Conservation (phyloP, 1,140 invertebrate genomes). For the Drosophila sulfurigaster region DNA sequence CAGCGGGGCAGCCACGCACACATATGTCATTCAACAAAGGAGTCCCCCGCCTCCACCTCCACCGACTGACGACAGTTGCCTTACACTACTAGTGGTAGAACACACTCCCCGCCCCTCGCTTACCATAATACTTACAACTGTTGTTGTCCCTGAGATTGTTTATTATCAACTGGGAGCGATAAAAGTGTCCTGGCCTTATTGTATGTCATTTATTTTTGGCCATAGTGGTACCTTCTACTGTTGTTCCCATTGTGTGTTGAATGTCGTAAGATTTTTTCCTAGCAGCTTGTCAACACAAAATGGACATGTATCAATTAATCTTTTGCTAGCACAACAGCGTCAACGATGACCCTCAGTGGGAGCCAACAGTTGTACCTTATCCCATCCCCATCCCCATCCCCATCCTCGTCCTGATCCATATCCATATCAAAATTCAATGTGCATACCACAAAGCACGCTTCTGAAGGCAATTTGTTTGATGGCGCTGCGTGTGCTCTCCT, state of each 20-base stretch:
- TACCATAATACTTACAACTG: slow-evolving; percentile 10
- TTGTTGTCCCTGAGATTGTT: slow-evolving; percentile 66
- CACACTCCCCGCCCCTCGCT: not conserved
- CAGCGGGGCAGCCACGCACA: slow-evolving; percentile 67
- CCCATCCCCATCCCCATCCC: slow-evolving; percentile 2
- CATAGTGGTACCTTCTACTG: slow-evolving; percentile 68
- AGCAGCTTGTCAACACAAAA: slow-evolving; percentile 79
- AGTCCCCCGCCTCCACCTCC: not conserved
- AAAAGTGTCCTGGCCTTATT: slow-evolving; percentile 80
- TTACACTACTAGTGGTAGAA: not conserved
- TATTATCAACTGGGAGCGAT: slow-evolving; percentile 79
- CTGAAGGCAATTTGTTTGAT: slow-evolving; percentile 76
- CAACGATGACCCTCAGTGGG: slow-evolving; percentile 13
- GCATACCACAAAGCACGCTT: slow-evolving; percentile 62
- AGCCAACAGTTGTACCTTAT: slow-evolving; percentile 53
- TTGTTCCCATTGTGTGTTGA: slow-evolving; percentile 51
- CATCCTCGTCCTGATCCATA: slow-evolving; percentile 31
- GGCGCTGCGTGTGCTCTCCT: slow-evolving; percentile 56
- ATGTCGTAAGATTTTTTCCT: slow-evolving; percentile 64
- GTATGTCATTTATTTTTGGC: slow-evolving; percentile 79
- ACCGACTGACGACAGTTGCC: not conserved
- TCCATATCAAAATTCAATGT: slow-evolving; percentile 81
- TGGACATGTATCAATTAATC: slow-evolving; percentile 83
- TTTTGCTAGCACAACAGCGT: slow-evolving; percentile 31
- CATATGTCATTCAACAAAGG: slow-evolving; percentile 77